A percentile compares a stretch with the other conserved stretches of the same genome.
These are phyloP conservation scores for Microhierax caerulescens DNA, from an alignment of 2,797 vertebrate genomes.

Conservation along the genomic window DNA sequence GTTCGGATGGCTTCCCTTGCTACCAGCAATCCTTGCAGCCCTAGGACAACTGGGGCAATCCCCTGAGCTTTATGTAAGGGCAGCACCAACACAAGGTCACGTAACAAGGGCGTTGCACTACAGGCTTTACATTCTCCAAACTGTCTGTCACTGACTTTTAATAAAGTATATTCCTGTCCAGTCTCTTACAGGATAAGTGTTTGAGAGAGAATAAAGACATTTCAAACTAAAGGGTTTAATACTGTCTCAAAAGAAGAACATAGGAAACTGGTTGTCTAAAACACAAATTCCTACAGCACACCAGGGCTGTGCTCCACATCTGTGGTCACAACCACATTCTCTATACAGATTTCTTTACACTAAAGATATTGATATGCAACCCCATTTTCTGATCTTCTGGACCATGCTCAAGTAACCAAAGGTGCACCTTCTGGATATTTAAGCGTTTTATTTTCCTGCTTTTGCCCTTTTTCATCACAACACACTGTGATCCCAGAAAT, in stretches of 20 bases:
- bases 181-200: neutral
- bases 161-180: neutral
- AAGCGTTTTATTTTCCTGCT: neutral
- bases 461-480: neutral
- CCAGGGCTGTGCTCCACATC: neutral
- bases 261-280: neutral
- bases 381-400: neutral
- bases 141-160: neutral
- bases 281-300: neutral
- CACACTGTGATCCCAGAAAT: neutral
- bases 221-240: neutral
- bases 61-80: rapidly evolving
- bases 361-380: neutral
- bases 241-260: neutral
- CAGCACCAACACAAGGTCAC: rapidly evolving
- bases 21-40: neutral
- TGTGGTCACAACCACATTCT: neutral
- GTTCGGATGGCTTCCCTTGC: neutral
- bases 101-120: neutral
- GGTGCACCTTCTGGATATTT: neutral
- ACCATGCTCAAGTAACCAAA: neutral
- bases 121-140: neutral
- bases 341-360: neutral
- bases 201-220: neutral
- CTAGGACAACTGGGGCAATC: rapidly evolving